A percentile compares a stretch with the other conserved stretches of the same genome.
Conservation (phyloP, 2,888 invertebrate species). For the Sarcophaga variegata region DNA sequence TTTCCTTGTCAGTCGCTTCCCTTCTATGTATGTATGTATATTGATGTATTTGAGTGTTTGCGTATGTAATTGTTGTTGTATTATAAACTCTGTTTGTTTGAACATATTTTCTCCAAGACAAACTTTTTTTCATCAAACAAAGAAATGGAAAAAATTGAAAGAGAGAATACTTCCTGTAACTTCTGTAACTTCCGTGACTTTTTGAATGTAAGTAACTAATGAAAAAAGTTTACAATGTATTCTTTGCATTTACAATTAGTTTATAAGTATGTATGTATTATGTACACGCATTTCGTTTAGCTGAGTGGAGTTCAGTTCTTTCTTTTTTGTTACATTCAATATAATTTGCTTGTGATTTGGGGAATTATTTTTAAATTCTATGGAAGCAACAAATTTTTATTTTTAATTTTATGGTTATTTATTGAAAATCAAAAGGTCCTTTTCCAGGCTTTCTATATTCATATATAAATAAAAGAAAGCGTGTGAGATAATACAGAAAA, state of each 20-base stretch:
- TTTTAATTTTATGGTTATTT: too few relatives aligned
- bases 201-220: conserved; percentile 61
- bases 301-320: background rate
- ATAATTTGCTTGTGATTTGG: too few relatives aligned
- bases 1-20: background rate
- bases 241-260: conserved; percentile 64
- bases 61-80: conserved; percentile 38
- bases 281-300: conserved; percentile 1
- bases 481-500: too few relatives aligned
- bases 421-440: too few relatives aligned
- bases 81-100: conserved; percentile 38
- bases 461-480: too few relatives aligned
- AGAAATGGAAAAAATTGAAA: too few relatives aligned
- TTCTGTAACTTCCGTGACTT: conserved; percentile 21
- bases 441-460: too few relatives aligned
- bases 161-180: conserved; percentile 46
- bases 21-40: too few relatives aligned
- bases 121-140: conserved; percentile 29
- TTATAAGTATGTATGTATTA: conserved; percentile 14
- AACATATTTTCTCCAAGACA: conserved; percentile 31
- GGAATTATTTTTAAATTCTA: too few relatives aligned
- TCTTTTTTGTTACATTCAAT: too few relatives aligned
- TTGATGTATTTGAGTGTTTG: background rate
- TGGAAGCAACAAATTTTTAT: too few relatives aligned
- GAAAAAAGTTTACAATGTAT: conserved; percentile 66